Evolutionary conservation across 2,797 vertebrate genomes (phyloP), one percentile per base, ranked within the genome.

Genomic region (Gymnoscopelus microlampas): DNA sequence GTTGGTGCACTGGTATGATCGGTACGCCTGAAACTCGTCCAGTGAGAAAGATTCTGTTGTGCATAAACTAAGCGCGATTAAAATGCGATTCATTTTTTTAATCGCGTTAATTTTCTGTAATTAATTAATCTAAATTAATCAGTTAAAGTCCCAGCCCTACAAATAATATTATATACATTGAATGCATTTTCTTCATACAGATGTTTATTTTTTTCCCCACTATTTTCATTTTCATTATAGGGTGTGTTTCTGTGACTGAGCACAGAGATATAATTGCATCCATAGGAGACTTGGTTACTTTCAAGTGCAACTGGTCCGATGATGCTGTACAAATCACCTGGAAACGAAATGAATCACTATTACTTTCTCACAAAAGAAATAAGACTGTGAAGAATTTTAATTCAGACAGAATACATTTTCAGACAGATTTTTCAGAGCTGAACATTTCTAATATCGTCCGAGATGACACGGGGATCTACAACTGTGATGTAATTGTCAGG

Each of bases 401-500:
- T 29, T 63, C 61, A 59, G 1, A 71, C 8, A 77, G 61, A 62
- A 0, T 82, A 47, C 67, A 0, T 44, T 66, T 81, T 67, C 35
- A 80, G 7, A 0, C 0, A 14, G 48, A 4, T 3, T 39, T 26
- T 14, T 8, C 11, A 35, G 23, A 9, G 1, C n/a, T 80, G 0
- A 74, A 0, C 8, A 76, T 88, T 68, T 14, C 0, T 13, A 12
- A 60, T 11, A 57, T 48, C 77, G 68, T 85, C 9, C 2, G n/a
- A 58, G 54, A 78, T 0, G 81, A 90, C 50, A 23, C 48, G 78
- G 88, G 85, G 63, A 47, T 73, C 47, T 89, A 87, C 63, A 54
- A 0, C 24, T 87, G 86, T 72, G 0, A 0, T 0, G 1, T 71
- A 19, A 1, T 0, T 58, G 0, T 0, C 0, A 0, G 0, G 0